Conservation (phyloP, 1,140 invertebrate species). For the Drosophila sp. region DNA sequence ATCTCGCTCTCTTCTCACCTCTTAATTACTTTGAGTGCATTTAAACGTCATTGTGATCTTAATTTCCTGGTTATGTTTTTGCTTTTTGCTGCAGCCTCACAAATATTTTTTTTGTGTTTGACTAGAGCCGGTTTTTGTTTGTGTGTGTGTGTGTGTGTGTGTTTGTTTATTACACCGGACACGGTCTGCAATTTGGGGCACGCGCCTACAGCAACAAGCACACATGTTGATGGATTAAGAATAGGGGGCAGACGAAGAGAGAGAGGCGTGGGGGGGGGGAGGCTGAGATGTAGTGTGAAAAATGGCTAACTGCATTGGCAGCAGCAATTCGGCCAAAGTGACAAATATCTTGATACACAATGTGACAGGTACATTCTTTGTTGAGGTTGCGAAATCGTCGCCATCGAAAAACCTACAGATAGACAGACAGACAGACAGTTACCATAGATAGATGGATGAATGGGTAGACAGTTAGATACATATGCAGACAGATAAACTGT, state of each 20-base stretch:
- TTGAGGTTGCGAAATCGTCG: constrained; percentile 69
- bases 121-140: constrained; percentile 26
- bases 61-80: constrained; percentile 31
- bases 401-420: constrained; percentile 49
- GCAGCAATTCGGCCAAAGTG: constrained; percentile 72
- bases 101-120: constrained; percentile 35
- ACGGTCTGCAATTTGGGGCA: constrained; percentile 71
- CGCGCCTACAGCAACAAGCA: constrained; percentile 63
- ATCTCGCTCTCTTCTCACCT: not conserved
- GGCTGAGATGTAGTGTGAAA: constrained; percentile 69
- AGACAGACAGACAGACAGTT: constrained; percentile 24
- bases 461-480: constrained; percentile 21
- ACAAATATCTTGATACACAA: constrained; percentile 76
- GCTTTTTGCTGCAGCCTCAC: constrained; percentile 26
- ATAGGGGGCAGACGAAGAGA: not conserved
- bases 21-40: constrained; percentile 17
- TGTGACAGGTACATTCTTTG: constrained; percentile 73
- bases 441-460: constrained; percentile 26
- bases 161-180: constrained; percentile 60
- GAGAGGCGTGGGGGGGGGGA: not conserved
- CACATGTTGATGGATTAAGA: not conserved
- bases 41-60: constrained; percentile 16
- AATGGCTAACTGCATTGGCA: constrained; percentile 77
- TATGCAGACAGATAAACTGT: constrained; percentile 12
- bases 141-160: constrained; percentile 22